These are phyloP conservation scores for Apogon hyalosoma DNA, from an alignment of 2,797 vertebrate species.

Conservation along the genomic window DNA sequence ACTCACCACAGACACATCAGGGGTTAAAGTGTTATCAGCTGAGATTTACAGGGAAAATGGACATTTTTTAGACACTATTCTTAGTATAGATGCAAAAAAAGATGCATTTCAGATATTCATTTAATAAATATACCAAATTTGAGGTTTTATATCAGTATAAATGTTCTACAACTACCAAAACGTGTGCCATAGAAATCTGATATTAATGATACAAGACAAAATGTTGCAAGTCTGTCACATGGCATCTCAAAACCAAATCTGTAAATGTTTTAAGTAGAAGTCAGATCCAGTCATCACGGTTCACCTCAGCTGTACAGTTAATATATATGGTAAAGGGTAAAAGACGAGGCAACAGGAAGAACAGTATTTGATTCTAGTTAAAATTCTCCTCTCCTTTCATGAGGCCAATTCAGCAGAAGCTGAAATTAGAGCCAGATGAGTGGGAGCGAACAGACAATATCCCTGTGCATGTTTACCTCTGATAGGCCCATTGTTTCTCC, in stretches of 20 bases:
- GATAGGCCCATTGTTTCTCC: slow-evolving; percentile 33
- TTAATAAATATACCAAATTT: no score
- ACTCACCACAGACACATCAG: no score
- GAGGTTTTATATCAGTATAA: no score
- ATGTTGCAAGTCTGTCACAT: no score
- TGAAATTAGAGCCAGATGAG: slow-evolving; percentile 57
- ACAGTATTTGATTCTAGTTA: slow-evolving; percentile 45
- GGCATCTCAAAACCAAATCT: not conserved
- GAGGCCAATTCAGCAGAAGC: slow-evolving; percentile 32
- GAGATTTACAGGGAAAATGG: no score
- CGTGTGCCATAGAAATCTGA: not conserved
- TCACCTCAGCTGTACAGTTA: not conserved
- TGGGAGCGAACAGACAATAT: slow-evolving; percentile 7
- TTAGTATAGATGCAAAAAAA: no score
- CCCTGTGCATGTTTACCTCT: slow-evolving; percentile 18
- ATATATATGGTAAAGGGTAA: not conserved
- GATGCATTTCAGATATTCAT: no score
- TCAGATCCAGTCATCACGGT: not conserved
- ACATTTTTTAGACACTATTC: no score
- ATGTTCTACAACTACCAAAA: not conserved
- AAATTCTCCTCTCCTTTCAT: slow-evolving; percentile 53
- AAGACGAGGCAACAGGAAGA: slow-evolving; percentile 11
- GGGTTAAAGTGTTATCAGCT: no score
- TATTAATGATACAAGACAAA: not conserved
- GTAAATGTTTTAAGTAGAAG: not conserved